These are phyloP conservation scores for Fregata magnificens DNA, from an alignment of 2,113 vertebrate species.

Conservation along the genomic window DNA sequence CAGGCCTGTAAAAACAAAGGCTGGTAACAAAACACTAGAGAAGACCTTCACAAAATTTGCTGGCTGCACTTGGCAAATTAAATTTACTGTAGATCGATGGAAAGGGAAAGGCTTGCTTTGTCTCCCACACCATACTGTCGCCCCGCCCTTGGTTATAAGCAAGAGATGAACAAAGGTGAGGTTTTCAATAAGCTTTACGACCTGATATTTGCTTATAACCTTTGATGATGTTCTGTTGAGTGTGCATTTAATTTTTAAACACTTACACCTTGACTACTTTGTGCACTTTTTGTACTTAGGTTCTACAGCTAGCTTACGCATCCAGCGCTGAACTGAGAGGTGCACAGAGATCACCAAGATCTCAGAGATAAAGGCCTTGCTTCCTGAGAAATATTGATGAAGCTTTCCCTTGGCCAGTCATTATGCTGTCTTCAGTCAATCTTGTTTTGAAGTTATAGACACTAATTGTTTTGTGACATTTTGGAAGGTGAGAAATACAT, in stretches of 20 bases:
- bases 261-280: neutral
- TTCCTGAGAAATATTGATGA: neutral
- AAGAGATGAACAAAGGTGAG: neutral
- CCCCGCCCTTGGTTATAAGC: neutral
- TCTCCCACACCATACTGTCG: no score
- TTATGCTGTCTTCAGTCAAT: neutral
- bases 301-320: neutral
- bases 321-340: neutral
- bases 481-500: neutral
- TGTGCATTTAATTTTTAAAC: neutral
- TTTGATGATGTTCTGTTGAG: neutral
- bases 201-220: neutral
- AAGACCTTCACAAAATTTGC: neutral
- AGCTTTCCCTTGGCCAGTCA: neutral
- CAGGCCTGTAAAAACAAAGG: no score
- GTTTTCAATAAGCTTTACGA: neutral
- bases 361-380: neutral
- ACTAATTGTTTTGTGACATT: neutral
- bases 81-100: neutral
- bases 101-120: neutral
- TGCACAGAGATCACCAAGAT: neutral
- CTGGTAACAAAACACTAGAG: neutral
- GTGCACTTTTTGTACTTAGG: neutral
- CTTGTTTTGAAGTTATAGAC: neutral
- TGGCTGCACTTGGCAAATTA: neutral